Evolutionary conservation across 2,797 vertebrate genomes (phyloP), one percentile per base, ranked within the genome.

Genomic region (Microchirus variegatus): DNA sequence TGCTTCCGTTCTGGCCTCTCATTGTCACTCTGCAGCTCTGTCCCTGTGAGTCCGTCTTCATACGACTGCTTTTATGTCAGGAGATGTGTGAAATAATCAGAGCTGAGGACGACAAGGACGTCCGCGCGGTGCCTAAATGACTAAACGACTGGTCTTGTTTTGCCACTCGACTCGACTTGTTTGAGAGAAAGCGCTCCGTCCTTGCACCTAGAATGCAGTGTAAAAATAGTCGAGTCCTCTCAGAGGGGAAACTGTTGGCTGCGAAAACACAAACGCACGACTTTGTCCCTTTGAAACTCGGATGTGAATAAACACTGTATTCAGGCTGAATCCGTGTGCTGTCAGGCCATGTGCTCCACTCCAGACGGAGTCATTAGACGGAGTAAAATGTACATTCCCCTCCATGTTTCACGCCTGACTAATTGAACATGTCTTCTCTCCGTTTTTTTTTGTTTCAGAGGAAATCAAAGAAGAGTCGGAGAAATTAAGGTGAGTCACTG

Each of bases 391-490:
- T 51, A 16, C 57, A 48, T 59, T 57, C 52, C 57, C 35, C n/a
- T n/a, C 61, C n/a, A 37, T 17, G 17, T 60, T n/a, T 74, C 16
- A n/a, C 44, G 7, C 19, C 35, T 43, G 18, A 36, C 63, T 67
- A 42, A 77, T 52, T 67, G 80, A 65, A 70, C 46, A 14, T 63
- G 22, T 66, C 43, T 9, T 15, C 52, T 51, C 36, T 72, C 51
- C 55, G 10, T 60, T 50, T 73, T 9, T 63, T 64, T 71, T 55
- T 74, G 3, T 89, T 91, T 70, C 86, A 92, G 89, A 91, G 87
- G 90, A 92, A 91, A 91, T 91, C 77, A 90, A 89, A 80, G 90
- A 90, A 56, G 91, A 93, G 80, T 90, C 91, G 0, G 89, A 92
- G 79, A 91, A 91, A 71, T 83, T 92, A 80, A 93, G 91, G 91